A percentile compares a stretch with the other conserved stretches of the same genome.
Evolutionary conservation across 2,113 vertebrate species (phyloP).

Genomic region (Stercorarius parasiticus): DNA sequence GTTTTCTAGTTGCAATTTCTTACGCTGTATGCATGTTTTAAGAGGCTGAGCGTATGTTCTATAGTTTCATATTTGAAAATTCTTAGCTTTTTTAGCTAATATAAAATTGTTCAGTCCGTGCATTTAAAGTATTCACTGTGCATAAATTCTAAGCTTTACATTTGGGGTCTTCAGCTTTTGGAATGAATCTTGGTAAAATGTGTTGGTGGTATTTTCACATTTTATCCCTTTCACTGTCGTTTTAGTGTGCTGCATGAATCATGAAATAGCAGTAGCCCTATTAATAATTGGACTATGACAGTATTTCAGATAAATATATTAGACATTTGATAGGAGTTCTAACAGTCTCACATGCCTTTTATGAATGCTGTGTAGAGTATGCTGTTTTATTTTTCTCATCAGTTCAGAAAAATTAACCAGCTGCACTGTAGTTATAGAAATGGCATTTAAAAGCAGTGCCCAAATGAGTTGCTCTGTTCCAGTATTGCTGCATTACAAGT

Average conservation of each 20-base stretch:
- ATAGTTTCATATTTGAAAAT: neutral
- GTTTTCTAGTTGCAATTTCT: neutral
- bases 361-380: neutral
- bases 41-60: neutral
- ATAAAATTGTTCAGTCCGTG: neutral
- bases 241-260: conserved; percentile 49
- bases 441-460: neutral
- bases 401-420: conserved; percentile 27
- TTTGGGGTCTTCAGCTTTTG: conserved; percentile 46
- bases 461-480: neutral
- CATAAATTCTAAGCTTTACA: conserved; percentile 41
- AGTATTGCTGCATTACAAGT: neutral
- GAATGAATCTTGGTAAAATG: conserved; percentile 38
- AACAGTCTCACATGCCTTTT: conserved; percentile 9
- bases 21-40: neutral
- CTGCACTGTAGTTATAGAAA: conserved; percentile 17
- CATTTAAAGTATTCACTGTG: conserved; percentile 5
- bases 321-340: conserved; percentile 47
- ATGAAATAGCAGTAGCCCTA: conserved; percentile 58
- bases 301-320: conserved; percentile 62
- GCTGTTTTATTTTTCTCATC: conserved; percentile 37
- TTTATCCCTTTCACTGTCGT: conserved; percentile 57
- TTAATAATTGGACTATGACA: conserved; percentile 60
- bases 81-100: neutral
- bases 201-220: conserved; percentile 60